These are phyloP conservation scores for Morone saxatilis DNA, from an alignment of 2,113 vertebrate genomes.

Conservation along the genomic window DNA sequence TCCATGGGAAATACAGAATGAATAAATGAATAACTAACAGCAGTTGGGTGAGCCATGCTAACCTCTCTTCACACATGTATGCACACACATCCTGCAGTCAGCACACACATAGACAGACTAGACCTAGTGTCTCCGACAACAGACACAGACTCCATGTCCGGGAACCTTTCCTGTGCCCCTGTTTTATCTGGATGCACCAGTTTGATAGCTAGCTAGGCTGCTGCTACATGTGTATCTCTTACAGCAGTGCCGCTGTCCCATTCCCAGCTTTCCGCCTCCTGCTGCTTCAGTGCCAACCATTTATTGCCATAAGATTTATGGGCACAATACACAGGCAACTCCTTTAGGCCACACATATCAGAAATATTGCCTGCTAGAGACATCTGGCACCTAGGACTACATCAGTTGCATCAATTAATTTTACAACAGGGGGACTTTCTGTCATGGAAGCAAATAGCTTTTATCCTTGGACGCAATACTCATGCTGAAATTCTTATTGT, in stretches of 20 bases:
- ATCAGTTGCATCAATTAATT: conserved; percentile 38
- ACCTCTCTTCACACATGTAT: conserved; percentile 23
- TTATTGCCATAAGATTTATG: conserved; percentile 53
- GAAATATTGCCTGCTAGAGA: conserved; percentile 43
- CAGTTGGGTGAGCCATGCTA: not conserved
- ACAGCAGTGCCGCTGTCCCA: not conserved
- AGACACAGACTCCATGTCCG: not conserved
- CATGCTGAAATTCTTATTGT: not conserved
- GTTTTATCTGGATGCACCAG: conserved; percentile 25
- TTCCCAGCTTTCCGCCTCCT: not conserved
- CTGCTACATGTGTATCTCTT: conserved; percentile 23
- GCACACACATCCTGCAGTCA: conserved; percentile 13
- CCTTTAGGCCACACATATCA: conserved; percentile 43
- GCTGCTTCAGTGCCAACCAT: conserved; percentile 34
- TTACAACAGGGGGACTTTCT: conserved; percentile 20
- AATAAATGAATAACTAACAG: conserved; percentile 6
- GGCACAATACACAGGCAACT: conserved; percentile 19
- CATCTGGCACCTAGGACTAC: conserved; percentile 39
- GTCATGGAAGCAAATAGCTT: conserved; percentile 10
- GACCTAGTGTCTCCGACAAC: conserved; percentile 30
- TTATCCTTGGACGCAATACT: conserved; percentile 2
- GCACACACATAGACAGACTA: conserved; percentile 9
- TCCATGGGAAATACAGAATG: not conserved
- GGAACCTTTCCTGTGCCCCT: not conserved
- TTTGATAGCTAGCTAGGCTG: conserved; percentile 7